Conservation (phyloP, 2,797 vertebrate genomes). For the Chaetophractus vellerosus region DNA sequence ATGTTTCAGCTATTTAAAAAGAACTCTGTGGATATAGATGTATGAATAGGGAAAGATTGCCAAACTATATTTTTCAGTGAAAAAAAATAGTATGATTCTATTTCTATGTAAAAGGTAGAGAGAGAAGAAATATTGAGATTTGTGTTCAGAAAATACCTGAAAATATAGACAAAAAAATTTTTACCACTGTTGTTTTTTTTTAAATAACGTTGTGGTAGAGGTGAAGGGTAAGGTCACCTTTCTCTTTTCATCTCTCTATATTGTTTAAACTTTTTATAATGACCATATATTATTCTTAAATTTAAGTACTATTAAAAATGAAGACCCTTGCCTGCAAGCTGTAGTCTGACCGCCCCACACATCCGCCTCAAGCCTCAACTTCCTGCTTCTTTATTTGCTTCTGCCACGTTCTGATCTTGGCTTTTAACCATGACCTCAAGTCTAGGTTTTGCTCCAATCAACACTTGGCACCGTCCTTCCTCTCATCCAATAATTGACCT, state of each 20-base stretch:
- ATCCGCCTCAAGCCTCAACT: not conserved
- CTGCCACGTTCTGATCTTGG: not conserved
- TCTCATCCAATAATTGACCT: not conserved
- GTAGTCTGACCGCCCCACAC: no score
- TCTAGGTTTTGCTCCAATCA: not conserved
- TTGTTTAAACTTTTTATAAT: not conserved
- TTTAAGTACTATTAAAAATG: not conserved
- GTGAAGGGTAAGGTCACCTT: not conserved
- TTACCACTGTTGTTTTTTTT: not conserved
- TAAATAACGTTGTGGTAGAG: not conserved
- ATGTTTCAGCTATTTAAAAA: not conserved
- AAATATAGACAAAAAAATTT: not conserved
- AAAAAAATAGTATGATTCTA: not conserved
- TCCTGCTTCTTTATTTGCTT: not conserved
- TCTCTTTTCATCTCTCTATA: not conserved
- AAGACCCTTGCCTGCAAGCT: not conserved
- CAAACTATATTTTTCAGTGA: not conserved
- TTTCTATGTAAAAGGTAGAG: not conserved
- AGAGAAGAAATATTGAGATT: not conserved
- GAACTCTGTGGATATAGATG: not conserved
- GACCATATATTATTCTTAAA: not conserved
- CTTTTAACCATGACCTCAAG: not conserved
- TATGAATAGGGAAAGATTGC: not conserved
- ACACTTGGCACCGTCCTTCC: not conserved
- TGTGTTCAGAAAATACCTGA: not conserved